A percentile compares a stretch with the other conserved stretches of the same genome.
phyloP scores from a whole-genome alignment of 2,888 invertebrate species.

The Phyllotreta striolata region DNA sequence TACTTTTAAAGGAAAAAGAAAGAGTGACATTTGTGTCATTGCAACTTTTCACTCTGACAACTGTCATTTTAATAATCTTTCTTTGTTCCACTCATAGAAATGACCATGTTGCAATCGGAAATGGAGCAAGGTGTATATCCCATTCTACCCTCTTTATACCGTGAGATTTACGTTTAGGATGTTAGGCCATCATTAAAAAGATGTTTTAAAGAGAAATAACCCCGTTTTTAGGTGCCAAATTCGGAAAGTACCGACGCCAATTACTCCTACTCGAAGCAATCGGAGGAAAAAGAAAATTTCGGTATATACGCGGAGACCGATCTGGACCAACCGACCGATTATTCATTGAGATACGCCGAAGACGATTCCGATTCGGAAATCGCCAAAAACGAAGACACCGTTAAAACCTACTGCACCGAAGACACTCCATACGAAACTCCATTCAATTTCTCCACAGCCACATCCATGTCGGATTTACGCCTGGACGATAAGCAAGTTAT shows the following conservation, averaged over 20 bases:
- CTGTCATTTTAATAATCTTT: too few relatives aligned
- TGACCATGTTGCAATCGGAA: too few relatives aligned
- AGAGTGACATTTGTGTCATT: too few relatives aligned
- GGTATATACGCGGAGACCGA: conserved; percentile 89
- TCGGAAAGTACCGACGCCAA: conserved; percentile 29
- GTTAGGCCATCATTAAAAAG: too few relatives aligned
- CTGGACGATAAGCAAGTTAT: conserved; percentile 53
- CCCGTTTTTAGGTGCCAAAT: conserved; percentile 31
- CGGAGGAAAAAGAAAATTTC: conserved; percentile 56
- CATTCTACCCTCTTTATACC: too few relatives aligned
- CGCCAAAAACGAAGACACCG: conserved; percentile 69
- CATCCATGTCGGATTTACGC: conserved; percentile 84
- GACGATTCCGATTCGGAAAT: conserved; percentile 72
- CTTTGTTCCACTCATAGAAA: too few relatives aligned
- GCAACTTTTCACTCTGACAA: too few relatives aligned
- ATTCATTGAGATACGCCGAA: conserved; percentile 88
- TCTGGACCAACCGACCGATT: conserved; percentile 91
- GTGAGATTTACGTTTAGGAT: too few relatives aligned
- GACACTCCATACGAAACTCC: conserved; percentile 85
- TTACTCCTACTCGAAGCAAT: conserved; percentile 33
- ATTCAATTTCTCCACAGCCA: conserved; percentile 85
- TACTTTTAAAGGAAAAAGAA: too few relatives aligned
- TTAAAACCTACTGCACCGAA: conserved; percentile 92
- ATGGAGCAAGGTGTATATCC: too few relatives aligned
- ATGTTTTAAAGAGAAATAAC: too few relatives aligned